Evolutionary conservation across 2,888 invertebrate genomes (phyloP), one percentile per base, ranked within the genome.

Genomic region (Pomacea canaliculata): DNA sequence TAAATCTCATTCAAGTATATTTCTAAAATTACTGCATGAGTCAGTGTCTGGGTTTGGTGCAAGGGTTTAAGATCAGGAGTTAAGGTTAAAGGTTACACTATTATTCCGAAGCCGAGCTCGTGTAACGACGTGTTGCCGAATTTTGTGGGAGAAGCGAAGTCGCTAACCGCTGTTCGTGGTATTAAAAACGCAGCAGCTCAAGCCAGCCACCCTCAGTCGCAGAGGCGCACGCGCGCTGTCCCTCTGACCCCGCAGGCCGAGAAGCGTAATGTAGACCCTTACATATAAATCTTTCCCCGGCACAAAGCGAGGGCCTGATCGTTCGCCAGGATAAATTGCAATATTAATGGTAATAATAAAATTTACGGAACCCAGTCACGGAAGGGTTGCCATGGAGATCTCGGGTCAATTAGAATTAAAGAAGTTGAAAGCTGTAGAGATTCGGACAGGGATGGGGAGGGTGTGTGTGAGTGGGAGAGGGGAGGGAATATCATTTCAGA

Each of bases 321-420:
- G 49, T 48, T 27, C 48, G 69, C 73, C 76, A 68, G 73, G 73
- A 74, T 76, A 79, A 79, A 75, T 79, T 79, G 79, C 79, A 79
- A 79, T 79, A 79, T 79, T 79, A 79, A 79, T 79, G 79, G 79
- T 79, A 77, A 79, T 79, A 79, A 79, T 79, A 79, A 77, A 79
- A 75, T 79, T 79, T 79, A 79, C 77, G 77, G 79, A 72, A 74
- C 79, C 72, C 79, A 79, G 76, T 79, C 79, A 79, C 79, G 79
- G 77, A 79, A 79, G 71, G 70, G 79, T 79, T 79, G 77, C 77
- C 77, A 79, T 79, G 77, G 79, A 51, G 71, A 79, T 69, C 68
- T 75, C 48, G 75, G 68, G 79, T 79, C 79, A 79, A 79, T 79
- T 79, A 79, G 77, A 79, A 79, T 77, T 79, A 75, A 79, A 79